phyloP scores from a whole-genome alignment of 2,113 vertebrate species.

The Bungarus multicinctus region DNA sequence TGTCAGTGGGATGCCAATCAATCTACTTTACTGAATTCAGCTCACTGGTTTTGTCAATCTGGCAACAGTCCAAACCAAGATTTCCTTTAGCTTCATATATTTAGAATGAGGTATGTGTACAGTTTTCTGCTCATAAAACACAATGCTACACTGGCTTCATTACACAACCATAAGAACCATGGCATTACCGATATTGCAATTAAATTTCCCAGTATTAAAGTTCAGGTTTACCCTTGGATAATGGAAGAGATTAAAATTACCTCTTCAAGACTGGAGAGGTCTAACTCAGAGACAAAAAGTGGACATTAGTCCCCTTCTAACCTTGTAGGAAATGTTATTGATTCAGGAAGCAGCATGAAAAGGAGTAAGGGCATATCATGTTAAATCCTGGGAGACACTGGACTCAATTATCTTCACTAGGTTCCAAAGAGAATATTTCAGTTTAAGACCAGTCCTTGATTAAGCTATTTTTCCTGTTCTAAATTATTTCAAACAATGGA shows the following conservation, averaged over 20 bases:
- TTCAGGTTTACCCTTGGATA: background rate
- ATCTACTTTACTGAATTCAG: slow-evolving; percentile 16
- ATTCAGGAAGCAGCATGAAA: background rate
- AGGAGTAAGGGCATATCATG: background rate
- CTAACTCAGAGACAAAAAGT: background rate
- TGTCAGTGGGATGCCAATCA: slow-evolving; percentile 21
- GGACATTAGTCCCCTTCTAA: background rate
- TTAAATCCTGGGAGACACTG: background rate
- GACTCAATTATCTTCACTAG: background rate
- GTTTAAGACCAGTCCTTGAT: background rate
- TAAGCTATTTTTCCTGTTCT: background rate
- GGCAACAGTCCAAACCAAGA: background rate
- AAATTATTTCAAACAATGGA: background rate
- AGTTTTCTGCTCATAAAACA: slow-evolving; percentile 3
- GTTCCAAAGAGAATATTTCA: background rate
- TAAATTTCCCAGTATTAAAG: background rate
- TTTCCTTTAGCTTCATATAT: slow-evolving; percentile 1
- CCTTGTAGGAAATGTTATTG: background rate
- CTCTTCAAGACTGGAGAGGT: background rate
- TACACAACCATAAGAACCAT: background rate
- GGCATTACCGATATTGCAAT: background rate
- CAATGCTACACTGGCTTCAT: background rate
- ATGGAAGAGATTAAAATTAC: background rate
- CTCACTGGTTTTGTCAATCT: slow-evolving; percentile 15
- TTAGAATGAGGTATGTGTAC: background rate